Evolutionary conservation across 1,140 invertebrate genomes (phyloP).

Genomic region (Aleiodes sp.): DNA sequence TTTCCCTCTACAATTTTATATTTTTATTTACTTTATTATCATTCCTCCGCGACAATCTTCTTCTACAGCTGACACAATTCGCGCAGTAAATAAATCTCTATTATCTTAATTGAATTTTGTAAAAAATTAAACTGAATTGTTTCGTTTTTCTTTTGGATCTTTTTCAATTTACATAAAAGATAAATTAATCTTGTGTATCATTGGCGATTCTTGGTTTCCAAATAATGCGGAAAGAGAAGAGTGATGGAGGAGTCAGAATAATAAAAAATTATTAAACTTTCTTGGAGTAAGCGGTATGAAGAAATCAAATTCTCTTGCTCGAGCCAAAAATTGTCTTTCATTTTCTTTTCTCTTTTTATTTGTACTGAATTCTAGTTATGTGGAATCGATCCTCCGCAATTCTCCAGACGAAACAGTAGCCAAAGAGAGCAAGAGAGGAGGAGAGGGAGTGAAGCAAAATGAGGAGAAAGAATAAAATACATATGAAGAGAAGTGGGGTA

Average conservation of each 20-base stretch:
- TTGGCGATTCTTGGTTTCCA: no score
- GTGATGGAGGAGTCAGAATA: no score
- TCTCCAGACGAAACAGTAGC: slow-evolving; percentile 19
- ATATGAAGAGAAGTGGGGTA: not conserved
- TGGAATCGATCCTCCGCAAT: slow-evolving; percentile 18
- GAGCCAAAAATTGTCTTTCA: no score
- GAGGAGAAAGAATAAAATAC: not conserved
- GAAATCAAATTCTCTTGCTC: slow-evolving; percentile 20
- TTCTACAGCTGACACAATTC: no score
- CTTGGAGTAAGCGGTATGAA: not conserved
- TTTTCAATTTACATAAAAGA: no score
- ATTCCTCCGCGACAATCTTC: no score
- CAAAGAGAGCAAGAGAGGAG: not conserved
- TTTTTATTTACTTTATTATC: not conserved
- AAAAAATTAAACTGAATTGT: no score
- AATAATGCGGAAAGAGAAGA: no score
- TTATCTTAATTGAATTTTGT: no score
- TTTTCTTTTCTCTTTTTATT: not conserved
- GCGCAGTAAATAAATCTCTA: no score
- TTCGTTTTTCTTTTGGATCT: no score
- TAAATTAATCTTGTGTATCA: no score
- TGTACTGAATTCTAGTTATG: not conserved
- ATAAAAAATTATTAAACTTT: slow-evolving; percentile 10
- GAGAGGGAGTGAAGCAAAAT: slow-evolving; percentile 1
- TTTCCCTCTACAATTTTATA: not conserved